Conservation (phyloP, 2,888 invertebrate genomes). For the Philhelius pedissequus region DNA sequence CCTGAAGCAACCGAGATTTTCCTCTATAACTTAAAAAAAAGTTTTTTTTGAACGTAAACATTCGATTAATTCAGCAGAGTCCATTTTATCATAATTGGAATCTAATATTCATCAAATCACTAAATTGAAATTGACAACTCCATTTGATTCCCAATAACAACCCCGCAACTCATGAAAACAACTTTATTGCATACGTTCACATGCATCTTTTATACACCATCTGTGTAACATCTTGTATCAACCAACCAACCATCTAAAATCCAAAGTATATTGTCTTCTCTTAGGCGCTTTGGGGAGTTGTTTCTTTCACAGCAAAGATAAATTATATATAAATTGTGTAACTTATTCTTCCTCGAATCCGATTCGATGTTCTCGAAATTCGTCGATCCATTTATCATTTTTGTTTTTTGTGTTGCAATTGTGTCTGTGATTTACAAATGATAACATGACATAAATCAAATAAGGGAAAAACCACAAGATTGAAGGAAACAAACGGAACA, state of each 20-base stretch:
- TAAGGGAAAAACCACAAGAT: slow-evolving; percentile 2
- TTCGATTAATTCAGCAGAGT: background rate
- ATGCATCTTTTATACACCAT: slow-evolving; percentile 12
- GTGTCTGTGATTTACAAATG: slow-evolving; percentile 60
- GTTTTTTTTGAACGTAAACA: background rate
- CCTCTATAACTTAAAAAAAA: too few species aligned
- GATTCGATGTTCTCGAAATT: background rate
- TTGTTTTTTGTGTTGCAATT: slow-evolving; percentile 33
- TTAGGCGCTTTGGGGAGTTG: slow-evolving; percentile 32
- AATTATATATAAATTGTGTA: background rate
- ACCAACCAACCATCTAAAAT: background rate
- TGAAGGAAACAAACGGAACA: background rate
- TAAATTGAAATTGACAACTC: background rate
- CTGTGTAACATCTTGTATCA: background rate
- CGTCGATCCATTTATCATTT: slow-evolving; percentile 49
- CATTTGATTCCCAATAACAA: background rate
- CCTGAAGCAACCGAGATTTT: too few species aligned
- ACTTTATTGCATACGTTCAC: slow-evolving; percentile 57
- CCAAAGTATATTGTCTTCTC: slow-evolving; percentile 18
- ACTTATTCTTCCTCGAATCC: background rate
- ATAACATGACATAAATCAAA: slow-evolving; percentile 65
- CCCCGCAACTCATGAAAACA: background rate
- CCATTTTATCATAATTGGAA: background rate
- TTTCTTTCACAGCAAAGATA: background rate
- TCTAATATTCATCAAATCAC: background rate